phyloP scores from a whole-genome alignment of 1,140 invertebrate species.

The Cepaea nemoralis region DNA sequence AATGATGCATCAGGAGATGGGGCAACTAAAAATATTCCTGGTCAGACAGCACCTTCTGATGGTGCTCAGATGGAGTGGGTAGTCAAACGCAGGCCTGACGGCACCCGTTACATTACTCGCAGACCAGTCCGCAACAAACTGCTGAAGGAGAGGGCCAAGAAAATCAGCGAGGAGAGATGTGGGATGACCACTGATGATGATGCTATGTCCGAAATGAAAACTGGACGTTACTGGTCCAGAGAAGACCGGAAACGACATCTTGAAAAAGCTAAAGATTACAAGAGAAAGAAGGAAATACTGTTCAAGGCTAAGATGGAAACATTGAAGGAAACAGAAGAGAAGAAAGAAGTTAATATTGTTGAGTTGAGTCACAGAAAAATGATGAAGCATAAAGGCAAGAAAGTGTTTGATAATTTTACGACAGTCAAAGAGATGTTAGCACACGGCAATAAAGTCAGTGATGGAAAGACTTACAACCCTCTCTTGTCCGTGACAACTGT shows the following conservation, averaged over 20 bases:
- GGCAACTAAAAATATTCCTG: slow-evolving; percentile 52
- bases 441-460: slow-evolving; percentile 70
- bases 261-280: slow-evolving; percentile 79
- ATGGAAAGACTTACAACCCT: slow-evolving; percentile 67
- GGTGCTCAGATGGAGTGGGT: slow-evolving; percentile 81
- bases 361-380: slow-evolving; percentile 74
- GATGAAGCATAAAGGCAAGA: slow-evolving; percentile 72
- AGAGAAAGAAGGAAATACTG: slow-evolving; percentile 70
- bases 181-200: slow-evolving; percentile 87
- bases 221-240: slow-evolving; percentile 85
- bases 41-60: slow-evolving; percentile 54
- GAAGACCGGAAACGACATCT: slow-evolving; percentile 84
- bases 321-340: slow-evolving; percentile 68
- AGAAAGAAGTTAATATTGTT: slow-evolving; percentile 70
- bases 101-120: slow-evolving; percentile 83
- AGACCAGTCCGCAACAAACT: slow-evolving; percentile 80
- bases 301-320: slow-evolving; percentile 69
- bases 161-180: slow-evolving; percentile 80
- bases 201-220: slow-evolving; percentile 84
- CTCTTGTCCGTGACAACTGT: slow-evolving; percentile 71
- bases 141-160: slow-evolving; percentile 80
- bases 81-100: slow-evolving; percentile 84
- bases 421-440: slow-evolving; percentile 74
- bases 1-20: slow-evolving; percentile 54
- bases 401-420: slow-evolving; percentile 74